Percentiles rank a stretch among this genome's conserved stretches.
Evolutionary conservation across 2,888 invertebrate species (phyloP).

Genomic region (Dolichomitus sp.): DNA sequence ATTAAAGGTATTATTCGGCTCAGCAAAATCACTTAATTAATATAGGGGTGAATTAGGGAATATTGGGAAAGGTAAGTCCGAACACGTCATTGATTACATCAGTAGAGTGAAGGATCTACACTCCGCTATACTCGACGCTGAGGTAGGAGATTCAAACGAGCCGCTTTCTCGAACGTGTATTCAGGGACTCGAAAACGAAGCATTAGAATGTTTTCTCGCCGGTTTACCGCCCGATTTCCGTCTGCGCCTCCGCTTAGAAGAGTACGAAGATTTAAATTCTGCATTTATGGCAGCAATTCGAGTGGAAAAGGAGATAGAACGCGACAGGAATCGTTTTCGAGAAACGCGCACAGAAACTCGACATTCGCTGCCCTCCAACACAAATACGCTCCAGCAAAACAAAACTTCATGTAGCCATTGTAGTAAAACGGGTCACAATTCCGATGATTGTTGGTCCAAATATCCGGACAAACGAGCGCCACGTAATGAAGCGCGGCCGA

Average conservation of each 20-base stretch:
- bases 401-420: no score
- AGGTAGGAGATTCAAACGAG: not conserved
- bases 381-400: no score
- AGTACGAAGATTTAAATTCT: no score
- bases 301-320: not conserved
- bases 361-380: no score
- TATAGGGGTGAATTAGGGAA: slow-evolving; percentile 35
- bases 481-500: no score
- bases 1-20: slow-evolving; percentile 5
- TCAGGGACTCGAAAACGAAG: slow-evolving; percentile 13
- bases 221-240: slow-evolving; percentile 43
- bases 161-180: not conserved
- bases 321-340: not conserved
- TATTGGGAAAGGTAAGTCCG: slow-evolving; percentile 14
- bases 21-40: no score
- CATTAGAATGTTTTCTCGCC: slow-evolving; percentile 35
- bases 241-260: not conserved
- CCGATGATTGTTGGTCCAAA: not conserved
- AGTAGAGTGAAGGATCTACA: slow-evolving; percentile 25
- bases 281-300: not conserved
- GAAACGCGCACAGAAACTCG: no score
- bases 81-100: slow-evolving; percentile 49
- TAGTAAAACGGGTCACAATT: no score
- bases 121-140: slow-evolving; percentile 19
- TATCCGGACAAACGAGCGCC: not conserved